Conservation (phyloP, 2,113 vertebrate species). For the Myodes glareolus region DNA sequence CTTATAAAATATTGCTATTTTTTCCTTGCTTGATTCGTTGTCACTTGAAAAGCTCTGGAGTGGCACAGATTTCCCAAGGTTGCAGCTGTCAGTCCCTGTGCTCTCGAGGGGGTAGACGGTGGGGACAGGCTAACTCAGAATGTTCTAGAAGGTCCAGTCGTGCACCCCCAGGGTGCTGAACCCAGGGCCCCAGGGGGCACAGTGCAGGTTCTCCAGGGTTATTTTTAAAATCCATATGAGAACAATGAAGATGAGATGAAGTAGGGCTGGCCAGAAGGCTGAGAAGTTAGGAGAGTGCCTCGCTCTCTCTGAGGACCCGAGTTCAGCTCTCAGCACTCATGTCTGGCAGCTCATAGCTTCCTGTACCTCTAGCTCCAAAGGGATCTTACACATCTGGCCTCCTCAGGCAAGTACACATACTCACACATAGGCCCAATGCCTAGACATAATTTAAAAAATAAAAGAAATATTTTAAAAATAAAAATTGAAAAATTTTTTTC, state of each 20-base stretch:
- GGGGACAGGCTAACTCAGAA: neutral
- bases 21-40: slow-evolving; percentile 59
- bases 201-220: neutral
- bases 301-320: neutral
- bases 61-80: neutral
- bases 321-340: no score
- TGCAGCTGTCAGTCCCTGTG: neutral
- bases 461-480: neutral
- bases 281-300: no score
- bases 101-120: neutral
- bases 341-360: neutral
- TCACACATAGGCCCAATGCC: neutral
- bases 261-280: no score
- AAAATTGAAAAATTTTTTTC: neutral
- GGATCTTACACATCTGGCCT: neutral
- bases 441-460: neutral
- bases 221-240: neutral
- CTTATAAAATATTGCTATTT: slow-evolving; percentile 78
- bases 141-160: neutral
- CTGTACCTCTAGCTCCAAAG: neutral
- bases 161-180: neutral
- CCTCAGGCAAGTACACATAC: no score
- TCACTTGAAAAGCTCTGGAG: slow-evolving; percentile 62
- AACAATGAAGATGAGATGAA: neutral
- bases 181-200: rapidly evolving